phyloP scores from a whole-genome alignment of 2,888 invertebrate genomes.

The Elmis aenea region DNA sequence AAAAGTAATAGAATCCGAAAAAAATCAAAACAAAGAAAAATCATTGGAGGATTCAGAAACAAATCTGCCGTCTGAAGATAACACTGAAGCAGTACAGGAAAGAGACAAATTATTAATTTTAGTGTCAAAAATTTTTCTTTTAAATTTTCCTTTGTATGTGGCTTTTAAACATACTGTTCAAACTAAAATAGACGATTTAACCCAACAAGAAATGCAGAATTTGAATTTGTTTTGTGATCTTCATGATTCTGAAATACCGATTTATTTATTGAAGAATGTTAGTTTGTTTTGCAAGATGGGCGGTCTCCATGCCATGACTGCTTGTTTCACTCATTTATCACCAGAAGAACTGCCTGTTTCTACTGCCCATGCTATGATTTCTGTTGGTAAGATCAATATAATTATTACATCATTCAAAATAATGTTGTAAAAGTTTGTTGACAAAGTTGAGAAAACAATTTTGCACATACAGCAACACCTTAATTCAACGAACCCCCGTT shows the following conservation, averaged over 20 bases:
- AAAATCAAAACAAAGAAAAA: conserved; percentile 34
- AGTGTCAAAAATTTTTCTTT: conserved; percentile 80
- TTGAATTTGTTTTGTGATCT: conserved; percentile 82
- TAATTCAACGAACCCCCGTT: too few relatives aligned
- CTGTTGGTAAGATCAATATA: conserved; percentile 54
- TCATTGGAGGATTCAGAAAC: conserved; percentile 39
- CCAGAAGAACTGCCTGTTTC: conserved; percentile 75
- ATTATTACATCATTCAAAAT: conserved; percentile 4
- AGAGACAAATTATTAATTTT: conserved; percentile 84
- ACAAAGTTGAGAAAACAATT: too few relatives aligned
- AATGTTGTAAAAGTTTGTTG: too few relatives aligned
- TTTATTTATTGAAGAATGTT: conserved; percentile 86
- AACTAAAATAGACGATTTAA: conserved; percentile 74
- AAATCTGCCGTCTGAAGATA: conserved; percentile 36
- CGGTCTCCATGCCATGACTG: conserved; percentile 81
- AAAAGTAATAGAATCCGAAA: conserved; percentile 31
- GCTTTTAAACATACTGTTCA: conserved; percentile 81
- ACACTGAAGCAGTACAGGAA: conserved; percentile 60
- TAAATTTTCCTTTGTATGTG: conserved; percentile 85
- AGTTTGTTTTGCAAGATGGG: conserved; percentile 88
- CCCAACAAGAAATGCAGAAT: conserved; percentile 76
- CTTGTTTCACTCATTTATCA: conserved; percentile 74
- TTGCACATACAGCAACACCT: too few relatives aligned
- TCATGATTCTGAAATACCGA: conserved; percentile 89
- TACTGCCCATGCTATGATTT: conserved; percentile 87